phyloP scores from a whole-genome alignment of 2,888 invertebrate genomes.

The Cacoxenus indagator region DNA sequence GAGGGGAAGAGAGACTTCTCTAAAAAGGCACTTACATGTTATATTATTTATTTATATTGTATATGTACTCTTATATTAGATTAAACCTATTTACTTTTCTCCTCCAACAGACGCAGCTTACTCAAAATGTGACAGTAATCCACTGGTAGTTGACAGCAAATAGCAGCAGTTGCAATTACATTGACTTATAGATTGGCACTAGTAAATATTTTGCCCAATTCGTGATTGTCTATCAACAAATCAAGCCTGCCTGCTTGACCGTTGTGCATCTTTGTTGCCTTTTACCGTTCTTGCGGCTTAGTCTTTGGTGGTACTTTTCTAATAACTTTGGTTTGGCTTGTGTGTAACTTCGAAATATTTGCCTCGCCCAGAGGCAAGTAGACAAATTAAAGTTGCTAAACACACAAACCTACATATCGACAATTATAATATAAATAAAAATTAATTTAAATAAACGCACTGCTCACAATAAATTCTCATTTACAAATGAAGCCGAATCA shows the following conservation, averaged over 20 bases:
- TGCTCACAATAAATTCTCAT: slow-evolving; percentile 16
- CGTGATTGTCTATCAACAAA: background rate
- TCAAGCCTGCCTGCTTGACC: background rate
- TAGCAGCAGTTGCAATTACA: too few relatives aligned
- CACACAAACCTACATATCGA: background rate
- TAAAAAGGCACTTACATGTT: too few relatives aligned
- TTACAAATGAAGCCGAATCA: slow-evolving; percentile 6
- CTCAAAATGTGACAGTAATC: too few relatives aligned
- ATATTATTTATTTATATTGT: too few relatives aligned
- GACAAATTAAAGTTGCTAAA: background rate
- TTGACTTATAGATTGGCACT: too few relatives aligned
- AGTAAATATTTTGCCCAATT: too few relatives aligned
- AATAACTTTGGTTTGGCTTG: background rate
- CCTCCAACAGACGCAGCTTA: too few relatives aligned
- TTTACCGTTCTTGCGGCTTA: background rate
- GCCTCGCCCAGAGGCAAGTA: background rate
- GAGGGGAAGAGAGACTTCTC: too few relatives aligned
- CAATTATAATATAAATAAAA: slow-evolving; percentile 6
- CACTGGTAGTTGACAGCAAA: too few relatives aligned
- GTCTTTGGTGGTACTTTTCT: background rate
- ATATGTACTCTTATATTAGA: too few relatives aligned
- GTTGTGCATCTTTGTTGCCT: background rate
- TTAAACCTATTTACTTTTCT: too few relatives aligned
- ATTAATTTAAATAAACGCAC: slow-evolving; percentile 20
- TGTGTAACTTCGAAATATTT: background rate